Conservation (phyloP, 1,140 invertebrate species). For the Aphidius ervi region DNA sequence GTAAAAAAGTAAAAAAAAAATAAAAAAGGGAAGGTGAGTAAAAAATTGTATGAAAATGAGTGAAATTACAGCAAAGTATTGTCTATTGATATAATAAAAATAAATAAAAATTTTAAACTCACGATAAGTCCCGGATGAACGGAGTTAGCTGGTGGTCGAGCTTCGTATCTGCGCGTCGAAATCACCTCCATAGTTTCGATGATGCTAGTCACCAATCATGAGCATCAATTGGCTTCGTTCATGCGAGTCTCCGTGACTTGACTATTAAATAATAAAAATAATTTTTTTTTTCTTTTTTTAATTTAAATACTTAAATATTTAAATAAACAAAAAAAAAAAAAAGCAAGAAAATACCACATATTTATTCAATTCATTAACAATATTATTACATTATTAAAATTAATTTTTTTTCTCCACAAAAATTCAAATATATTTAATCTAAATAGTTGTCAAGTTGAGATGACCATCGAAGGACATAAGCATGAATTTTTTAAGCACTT, state of each 20-base stretch:
- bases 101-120: constrained; percentile 25
- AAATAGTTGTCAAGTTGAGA: no score
- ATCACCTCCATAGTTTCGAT: constrained; percentile 46
- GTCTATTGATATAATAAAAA: constrained; percentile 9
- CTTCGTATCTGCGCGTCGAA: constrained; percentile 48
- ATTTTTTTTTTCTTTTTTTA: constrained; percentile 4
- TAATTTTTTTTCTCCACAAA: no score
- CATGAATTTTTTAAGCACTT: no score
- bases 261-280: constrained; percentile 3
- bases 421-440: no score
- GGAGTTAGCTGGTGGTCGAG: constrained; percentile 33
- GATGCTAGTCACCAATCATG: constrained; percentile 23
- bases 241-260: constrained; percentile 19
- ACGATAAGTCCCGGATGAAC: constrained; percentile 38
- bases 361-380: no score
- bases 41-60: no score
- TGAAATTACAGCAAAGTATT: no score
- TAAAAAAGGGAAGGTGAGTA: no score
- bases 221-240: constrained; percentile 7
- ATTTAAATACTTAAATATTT: not conserved
- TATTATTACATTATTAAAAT: no score
- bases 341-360: no score
- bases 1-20: no score
- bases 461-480: no score
- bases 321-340: not conserved